These are phyloP conservation scores for Diarsia mendica DNA, from an alignment of 2,888 invertebrate species.

Conservation along the genomic window DNA sequence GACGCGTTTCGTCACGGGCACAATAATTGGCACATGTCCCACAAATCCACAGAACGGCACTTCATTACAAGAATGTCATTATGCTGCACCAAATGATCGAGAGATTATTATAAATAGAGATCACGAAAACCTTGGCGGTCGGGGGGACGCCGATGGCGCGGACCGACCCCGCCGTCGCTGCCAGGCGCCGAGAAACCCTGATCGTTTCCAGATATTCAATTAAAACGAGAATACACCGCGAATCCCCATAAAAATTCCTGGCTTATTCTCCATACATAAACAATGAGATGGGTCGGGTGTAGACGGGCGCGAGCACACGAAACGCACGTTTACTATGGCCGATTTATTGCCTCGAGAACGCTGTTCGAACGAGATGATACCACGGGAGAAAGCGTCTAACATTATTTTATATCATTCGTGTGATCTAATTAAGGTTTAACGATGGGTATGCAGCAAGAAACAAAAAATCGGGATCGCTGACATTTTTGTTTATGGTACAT, in stretches of 20 bases:
- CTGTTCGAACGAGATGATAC: slow-evolving; percentile 75
- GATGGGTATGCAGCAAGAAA: slow-evolving; percentile 89
- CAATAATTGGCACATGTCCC: slow-evolving; percentile 89
- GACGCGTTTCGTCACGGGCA: slow-evolving; percentile 84
- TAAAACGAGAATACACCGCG: slow-evolving; percentile 80
- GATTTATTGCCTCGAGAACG: slow-evolving; percentile 84
- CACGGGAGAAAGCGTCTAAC: slow-evolving; percentile 84
- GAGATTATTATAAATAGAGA: slow-evolving; percentile 89
- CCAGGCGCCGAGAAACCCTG: slow-evolving; percentile 71
- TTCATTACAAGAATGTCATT: slow-evolving; percentile 90
- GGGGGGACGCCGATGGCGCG: slow-evolving; percentile 78
- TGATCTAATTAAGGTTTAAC: slow-evolving; percentile 89
- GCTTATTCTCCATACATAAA: slow-evolving; percentile 90
- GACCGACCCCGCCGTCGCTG: slow-evolving; percentile 71
- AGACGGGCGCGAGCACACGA: slow-evolving; percentile 87
- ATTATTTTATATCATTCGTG: slow-evolving; percentile 89
- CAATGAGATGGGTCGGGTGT: slow-evolving; percentile 90
- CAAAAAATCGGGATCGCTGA: slow-evolving; percentile 91
- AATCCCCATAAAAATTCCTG: slow-evolving; percentile 88
- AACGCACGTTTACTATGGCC: slow-evolving; percentile 89
- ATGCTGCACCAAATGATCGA: slow-evolving; percentile 87
- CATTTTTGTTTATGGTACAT: slow-evolving; percentile 91
- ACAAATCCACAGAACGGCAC: slow-evolving; percentile 86
- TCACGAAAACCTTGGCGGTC: slow-evolving; percentile 84
- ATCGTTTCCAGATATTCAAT: slow-evolving; percentile 80